Percentiles rank a stretch among this genome's conserved stretches.
Conservation (phyloP, 2,113 vertebrate species). For the Piprites chloris region DNA sequence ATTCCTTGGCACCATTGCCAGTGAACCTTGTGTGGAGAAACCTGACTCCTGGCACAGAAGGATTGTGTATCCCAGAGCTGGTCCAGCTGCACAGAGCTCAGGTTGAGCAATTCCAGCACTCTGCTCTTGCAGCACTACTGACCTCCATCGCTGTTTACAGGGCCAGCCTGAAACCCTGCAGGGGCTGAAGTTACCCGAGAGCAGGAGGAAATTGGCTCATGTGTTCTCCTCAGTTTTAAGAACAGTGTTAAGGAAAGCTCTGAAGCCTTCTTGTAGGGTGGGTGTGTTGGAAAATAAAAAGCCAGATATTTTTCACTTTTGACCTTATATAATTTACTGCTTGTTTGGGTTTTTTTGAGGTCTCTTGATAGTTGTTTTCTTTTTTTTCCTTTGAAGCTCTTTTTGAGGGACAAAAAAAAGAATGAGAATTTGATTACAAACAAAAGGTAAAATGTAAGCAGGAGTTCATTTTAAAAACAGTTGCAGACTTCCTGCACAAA, state of each 20-base stretch:
- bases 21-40: conserved; percentile 19
- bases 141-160: background rate
- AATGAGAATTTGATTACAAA: background rate
- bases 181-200: background rate
- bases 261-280: background rate
- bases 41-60: conserved; percentile 3
- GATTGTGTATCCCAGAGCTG: background rate
- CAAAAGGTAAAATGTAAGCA: background rate
- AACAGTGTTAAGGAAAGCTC: background rate
- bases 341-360: background rate
- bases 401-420: background rate
- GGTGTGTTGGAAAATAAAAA: background rate
- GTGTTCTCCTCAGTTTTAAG: background rate
- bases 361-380: background rate
- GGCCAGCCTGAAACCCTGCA: background rate
- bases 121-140: background rate
- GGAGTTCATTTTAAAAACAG: background rate
- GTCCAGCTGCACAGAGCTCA: background rate
- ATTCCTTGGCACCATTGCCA: background rate
- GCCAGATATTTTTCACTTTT: background rate
- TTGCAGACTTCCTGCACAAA: background rate
- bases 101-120: background rate
- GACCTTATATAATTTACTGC: background rate
- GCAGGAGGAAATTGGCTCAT: background rate
- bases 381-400: background rate